These are phyloP conservation scores for Sialis fuliginosa DNA, from an alignment of 2,888 invertebrate species.

Conservation along the genomic window DNA sequence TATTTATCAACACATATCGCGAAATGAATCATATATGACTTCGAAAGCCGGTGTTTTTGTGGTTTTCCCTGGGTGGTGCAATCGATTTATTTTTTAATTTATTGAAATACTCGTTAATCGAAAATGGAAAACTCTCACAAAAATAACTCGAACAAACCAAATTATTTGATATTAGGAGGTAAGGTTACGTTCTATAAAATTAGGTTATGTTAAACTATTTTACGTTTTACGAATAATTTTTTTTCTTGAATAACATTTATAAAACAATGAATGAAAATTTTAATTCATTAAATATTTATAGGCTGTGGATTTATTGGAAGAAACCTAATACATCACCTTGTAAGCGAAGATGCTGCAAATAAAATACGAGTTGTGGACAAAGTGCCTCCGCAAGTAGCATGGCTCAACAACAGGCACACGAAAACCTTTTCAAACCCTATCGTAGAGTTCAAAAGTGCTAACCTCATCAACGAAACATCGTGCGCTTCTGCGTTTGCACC, in stretches of 20 bases:
- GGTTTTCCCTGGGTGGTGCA: too few species aligned
- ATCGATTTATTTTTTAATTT: too few species aligned
- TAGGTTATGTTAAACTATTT: not conserved
- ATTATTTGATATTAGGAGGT: slow-evolving; percentile 18
- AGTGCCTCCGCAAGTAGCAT: slow-evolving; percentile 84
- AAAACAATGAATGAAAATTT: too few species aligned
- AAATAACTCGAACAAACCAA: slow-evolving; percentile 11
- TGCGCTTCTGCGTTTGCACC: slow-evolving; percentile 59
- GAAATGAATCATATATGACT: too few species aligned
- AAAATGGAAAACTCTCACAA: too few species aligned
- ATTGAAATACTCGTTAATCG: too few species aligned
- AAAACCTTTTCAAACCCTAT: slow-evolving; percentile 53
- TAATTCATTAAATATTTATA: slow-evolving; percentile 21
- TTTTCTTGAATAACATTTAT: too few species aligned
- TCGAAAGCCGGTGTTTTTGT: too few species aligned
- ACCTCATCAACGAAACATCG: slow-evolving; percentile 74
- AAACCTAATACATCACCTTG: slow-evolving; percentile 65
- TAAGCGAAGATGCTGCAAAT: slow-evolving; percentile 57
- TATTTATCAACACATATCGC: too few species aligned
- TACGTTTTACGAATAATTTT: not conserved
- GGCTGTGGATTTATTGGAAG: slow-evolving; percentile 91
- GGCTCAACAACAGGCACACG: slow-evolving; percentile 60
- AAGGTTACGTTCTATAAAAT: not conserved
- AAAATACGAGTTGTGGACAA: slow-evolving; percentile 74
- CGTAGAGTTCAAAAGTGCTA: slow-evolving; percentile 81